Evolutionary conservation across 53 echinoderm and acorn worm species (phyloP).

Genomic region (Arbacia lixula): DNA sequence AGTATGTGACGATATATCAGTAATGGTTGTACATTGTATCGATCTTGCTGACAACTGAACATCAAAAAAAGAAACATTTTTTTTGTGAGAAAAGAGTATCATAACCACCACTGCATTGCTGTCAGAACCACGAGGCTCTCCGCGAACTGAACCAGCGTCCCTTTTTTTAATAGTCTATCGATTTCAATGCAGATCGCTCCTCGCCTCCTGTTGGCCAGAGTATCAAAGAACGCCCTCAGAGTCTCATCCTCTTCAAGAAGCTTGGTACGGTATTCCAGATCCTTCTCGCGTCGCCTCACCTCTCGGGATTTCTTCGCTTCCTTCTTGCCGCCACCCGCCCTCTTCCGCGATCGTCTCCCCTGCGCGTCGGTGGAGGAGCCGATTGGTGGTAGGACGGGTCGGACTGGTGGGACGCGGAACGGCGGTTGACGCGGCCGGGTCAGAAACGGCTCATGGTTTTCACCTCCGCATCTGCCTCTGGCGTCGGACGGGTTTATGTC

Average conservation of each 20-base stretch:
- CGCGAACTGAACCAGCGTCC: slow-evolving; percentile 6
- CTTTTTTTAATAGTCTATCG: slow-evolving; percentile 12
- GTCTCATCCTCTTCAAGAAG: slow-evolving; percentile 5
- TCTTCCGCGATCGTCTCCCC: background rate
- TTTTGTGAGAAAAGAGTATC: too few species aligned
- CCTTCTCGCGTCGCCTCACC: slow-evolving; percentile 27
- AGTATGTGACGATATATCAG: too few species aligned
- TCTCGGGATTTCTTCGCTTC: slow-evolving; percentile 2
- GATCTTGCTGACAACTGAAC: too few species aligned
- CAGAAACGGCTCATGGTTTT: too few species aligned
- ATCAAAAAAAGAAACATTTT: too few species aligned
- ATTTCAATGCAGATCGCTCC: slow-evolving; percentile 26
- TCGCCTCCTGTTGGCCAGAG: slow-evolving; percentile 1
- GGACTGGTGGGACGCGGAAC: slow-evolving; percentile 13
- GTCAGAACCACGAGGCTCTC: slow-evolving; percentile 25
- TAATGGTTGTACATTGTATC: too few species aligned
- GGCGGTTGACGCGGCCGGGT: background rate
- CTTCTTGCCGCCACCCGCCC: background rate
- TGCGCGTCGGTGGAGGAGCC: background rate
- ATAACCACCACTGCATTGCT: slow-evolving; percentile 41
- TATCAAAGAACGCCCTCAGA: slow-evolving; percentile 1
- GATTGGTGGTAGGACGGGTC: slow-evolving; percentile 26
- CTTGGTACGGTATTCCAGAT: background rate
- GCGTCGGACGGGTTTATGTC: too few species aligned
- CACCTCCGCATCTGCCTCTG: too few species aligned